Percentiles rank a stretch among this genome's conserved stretches.
Conservation (phyloP, 2,888 invertebrate genomes). For the Polyommatus iphigenia region DNA sequence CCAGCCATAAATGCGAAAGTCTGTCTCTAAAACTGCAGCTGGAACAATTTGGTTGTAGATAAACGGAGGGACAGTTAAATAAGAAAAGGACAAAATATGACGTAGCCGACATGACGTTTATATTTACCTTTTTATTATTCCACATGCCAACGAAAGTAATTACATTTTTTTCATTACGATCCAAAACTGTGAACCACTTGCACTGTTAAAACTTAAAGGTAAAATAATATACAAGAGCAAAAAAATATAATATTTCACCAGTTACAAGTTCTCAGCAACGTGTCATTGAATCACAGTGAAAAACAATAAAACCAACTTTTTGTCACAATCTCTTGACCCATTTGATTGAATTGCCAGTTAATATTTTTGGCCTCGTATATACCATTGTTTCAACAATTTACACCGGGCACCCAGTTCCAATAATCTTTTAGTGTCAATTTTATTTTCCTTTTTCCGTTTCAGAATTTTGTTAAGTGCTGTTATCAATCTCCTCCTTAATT, state of each 20-base stretch:
- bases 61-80: too few relatives aligned
- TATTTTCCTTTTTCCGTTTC: slow-evolving; percentile 1
- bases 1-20: too few relatives aligned
- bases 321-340: background rate
- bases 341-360: background rate
- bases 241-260: background rate
- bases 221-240: too few relatives aligned
- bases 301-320: background rate
- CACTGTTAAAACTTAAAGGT: too few relatives aligned
- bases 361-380: background rate
- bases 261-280: background rate
- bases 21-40: too few relatives aligned
- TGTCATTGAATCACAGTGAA: background rate
- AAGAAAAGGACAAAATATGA: too few relatives aligned
- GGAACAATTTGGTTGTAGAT: too few relatives aligned
- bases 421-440: slow-evolving; percentile 1
- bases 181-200: too few relatives aligned
- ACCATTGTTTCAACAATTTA: background rate
- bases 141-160: too few relatives aligned
- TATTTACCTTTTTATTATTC: too few relatives aligned
- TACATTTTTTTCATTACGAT: too few relatives aligned
- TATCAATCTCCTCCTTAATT: slow-evolving; percentile 5
- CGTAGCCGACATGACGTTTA: too few relatives aligned
- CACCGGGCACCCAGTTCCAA: background rate
- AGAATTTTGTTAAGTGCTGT: background rate